phyloP scores from a whole-genome alignment of 2,797 vertebrate genomes.

The Lacerta viridis region DNA sequence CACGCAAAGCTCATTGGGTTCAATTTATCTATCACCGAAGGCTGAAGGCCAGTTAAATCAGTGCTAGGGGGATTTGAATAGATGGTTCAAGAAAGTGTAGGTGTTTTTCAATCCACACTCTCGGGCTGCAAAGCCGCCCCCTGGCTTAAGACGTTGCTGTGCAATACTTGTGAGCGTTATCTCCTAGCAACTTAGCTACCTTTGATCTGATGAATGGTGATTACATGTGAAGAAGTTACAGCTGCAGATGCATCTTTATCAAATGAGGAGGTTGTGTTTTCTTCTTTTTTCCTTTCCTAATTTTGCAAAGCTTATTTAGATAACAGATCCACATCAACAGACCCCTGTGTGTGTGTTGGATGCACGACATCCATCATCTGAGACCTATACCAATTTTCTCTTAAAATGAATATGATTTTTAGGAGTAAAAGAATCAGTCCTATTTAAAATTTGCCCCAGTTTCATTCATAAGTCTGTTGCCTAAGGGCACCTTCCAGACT shows the following conservation, averaged over 20 bases:
- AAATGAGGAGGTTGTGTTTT: constrained; percentile 41
- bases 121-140: not conserved
- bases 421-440: not conserved
- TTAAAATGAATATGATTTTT: not conserved
- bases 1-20: not conserved
- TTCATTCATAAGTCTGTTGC: not conserved
- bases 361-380: not conserved
- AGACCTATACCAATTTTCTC: not conserved
- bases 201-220: constrained; percentile 29
- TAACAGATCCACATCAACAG: not conserved
- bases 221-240: not conserved
- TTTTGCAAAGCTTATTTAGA: not conserved
- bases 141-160: constrained; percentile 26
- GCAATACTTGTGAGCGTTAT: not conserved
- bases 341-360: not conserved
- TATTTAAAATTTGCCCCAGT: not conserved
- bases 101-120: not conserved
- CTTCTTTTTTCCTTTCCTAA: not conserved
- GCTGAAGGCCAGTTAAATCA: constrained; percentile 6
- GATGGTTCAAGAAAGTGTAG: not conserved
- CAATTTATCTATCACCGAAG: constrained; percentile 1
- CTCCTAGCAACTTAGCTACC: constrained; percentile 37
- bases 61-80: not conserved
- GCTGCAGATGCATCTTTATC: constrained; percentile 46
- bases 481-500: too few relatives aligned